A percentile compares a stretch with the other conserved stretches of the same genome.
These are phyloP conservation scores for Rhabdomys pumilio DNA, from an alignment of 2,797 vertebrate species.

Conservation along the genomic window DNA sequence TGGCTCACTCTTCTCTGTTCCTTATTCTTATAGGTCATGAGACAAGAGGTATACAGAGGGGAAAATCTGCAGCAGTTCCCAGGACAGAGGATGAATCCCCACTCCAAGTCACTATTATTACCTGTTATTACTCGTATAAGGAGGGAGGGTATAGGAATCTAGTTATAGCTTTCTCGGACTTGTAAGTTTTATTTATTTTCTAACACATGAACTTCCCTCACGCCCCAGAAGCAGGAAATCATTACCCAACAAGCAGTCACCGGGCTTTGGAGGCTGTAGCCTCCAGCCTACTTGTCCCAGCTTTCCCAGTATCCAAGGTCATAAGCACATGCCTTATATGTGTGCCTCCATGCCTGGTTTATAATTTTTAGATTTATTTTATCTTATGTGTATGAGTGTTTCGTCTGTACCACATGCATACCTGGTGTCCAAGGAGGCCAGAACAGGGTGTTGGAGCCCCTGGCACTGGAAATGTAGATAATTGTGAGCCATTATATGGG, in stretches of 20 bases:
- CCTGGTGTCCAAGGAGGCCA: not conserved
- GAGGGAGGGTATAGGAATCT: not conserved
- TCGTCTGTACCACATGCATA: not conserved
- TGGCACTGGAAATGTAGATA: too few relatives aligned
- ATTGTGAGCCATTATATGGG: not conserved
- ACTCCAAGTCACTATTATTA: not conserved
- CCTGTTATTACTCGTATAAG: not conserved
- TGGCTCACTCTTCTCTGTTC: not conserved
- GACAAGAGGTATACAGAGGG: not conserved
- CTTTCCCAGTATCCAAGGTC: too few relatives aligned
- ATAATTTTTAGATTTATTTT: not conserved
- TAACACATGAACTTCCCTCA: not conserved
- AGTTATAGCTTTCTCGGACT: not conserved
- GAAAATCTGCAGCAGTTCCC: not conserved
- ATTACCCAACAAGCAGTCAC: too few relatives aligned
- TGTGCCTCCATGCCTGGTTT: not conserved
- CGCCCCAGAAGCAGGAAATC: too few relatives aligned
- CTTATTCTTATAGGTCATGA: not conserved
- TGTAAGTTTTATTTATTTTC: not conserved
- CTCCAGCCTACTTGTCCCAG: not conserved
- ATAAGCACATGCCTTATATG: not conserved
- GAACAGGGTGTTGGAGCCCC: not conserved
- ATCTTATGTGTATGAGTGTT: not conserved
- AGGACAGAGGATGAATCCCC: not conserved
- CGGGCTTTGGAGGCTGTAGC: not conserved